Evolutionary conservation across 2,113 vertebrate species (phyloP), one percentile per base, ranked within the genome.

Genomic region (Nerophis ophidion): DNA sequence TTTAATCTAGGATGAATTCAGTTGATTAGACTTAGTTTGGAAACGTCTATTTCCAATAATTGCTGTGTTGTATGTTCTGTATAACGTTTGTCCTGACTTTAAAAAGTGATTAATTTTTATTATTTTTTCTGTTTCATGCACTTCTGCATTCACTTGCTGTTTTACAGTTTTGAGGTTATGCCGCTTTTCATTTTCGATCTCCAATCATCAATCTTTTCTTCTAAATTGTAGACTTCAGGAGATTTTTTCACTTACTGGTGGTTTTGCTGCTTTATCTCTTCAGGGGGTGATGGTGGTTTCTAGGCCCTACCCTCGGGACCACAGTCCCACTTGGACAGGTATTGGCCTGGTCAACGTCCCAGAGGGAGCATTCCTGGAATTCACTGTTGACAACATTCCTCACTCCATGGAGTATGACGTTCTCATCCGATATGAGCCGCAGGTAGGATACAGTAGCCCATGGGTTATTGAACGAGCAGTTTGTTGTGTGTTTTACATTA

Each of bases 351-450:
- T 92, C 66, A 92, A 90, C 9, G 94, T 98, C 17, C 95, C 95
- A 0, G 95, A 98, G 81, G 94, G 97, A 4, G 93, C 90, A 0
- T 94, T 90, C 77, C 81, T 99, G 74, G 97, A 98, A 73, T 99
- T 99, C 83, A 82, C 91, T 61, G 81, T 99, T 0, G 85, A 97
- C 82, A 92, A 97, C 79, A 92, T 99, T 63, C 97, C 96, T 0
- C 90, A 92, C 79, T 96, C 95, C 59, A 98, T 98, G 95, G 96
- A 98, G 60, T 99, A 99, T 0, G 92, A 98, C 55, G 83, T 99
- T 53, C 57, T 99, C 38, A 88, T 99, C 77, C 96, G 96, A 74
- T 98, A 98, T 0, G 97, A 99, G 69, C 96, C 96, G 0, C 97
- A 99, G 95, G 97, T 98, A 74, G 1, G 58, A 55, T 0, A 0